A percentile compares a stretch with the other conserved stretches of the same genome.
Conservation (phyloP, 2,113 vertebrate genomes). For the Siniperca knerii region DNA sequence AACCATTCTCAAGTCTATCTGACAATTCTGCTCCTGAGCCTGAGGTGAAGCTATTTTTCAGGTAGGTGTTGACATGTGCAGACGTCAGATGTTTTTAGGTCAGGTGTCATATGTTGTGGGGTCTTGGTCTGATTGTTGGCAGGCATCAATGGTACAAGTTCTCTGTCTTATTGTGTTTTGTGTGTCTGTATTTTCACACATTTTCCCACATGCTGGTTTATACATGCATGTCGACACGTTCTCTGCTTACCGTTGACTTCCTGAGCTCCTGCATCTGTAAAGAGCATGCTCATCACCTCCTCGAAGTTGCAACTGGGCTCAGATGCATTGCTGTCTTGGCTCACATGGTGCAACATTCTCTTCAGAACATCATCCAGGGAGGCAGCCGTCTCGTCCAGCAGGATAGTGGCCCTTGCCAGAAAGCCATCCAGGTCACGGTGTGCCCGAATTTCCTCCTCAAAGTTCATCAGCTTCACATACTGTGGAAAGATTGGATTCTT, state of each 20-base stretch:
- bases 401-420: conserved; percentile 92
- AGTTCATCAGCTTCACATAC: conserved; percentile 99
- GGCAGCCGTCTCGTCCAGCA: conserved; percentile 93
- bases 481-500: conserved; percentile 55
- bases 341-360: conserved; percentile 93
- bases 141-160: not conserved
- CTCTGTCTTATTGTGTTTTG: conserved; percentile 8
- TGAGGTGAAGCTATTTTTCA: conserved; percentile 22
- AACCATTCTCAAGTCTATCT: conserved; percentile 44
- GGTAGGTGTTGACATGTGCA: conserved; percentile 46
- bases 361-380: conserved; percentile 95
- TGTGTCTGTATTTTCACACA: not conserved
- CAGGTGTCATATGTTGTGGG: conserved; percentile 20
- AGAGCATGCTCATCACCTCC: conserved; percentile 95
- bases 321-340: conserved; percentile 86
- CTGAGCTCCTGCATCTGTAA: conserved; percentile 93
- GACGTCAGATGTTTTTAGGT: conserved; percentile 47
- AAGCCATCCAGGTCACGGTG: conserved; percentile 96
- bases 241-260: conserved; percentile 90
- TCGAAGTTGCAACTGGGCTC: conserved; percentile 91
- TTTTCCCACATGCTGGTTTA: not conserved
- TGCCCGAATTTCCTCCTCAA: conserved; percentile 94
- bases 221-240: not conserved
- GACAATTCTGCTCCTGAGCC: conserved; percentile 44
- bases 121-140: conserved; percentile 9